Evolutionary conservation across 2,888 invertebrate genomes (phyloP).

Genomic region (Elysia crispata): DNA sequence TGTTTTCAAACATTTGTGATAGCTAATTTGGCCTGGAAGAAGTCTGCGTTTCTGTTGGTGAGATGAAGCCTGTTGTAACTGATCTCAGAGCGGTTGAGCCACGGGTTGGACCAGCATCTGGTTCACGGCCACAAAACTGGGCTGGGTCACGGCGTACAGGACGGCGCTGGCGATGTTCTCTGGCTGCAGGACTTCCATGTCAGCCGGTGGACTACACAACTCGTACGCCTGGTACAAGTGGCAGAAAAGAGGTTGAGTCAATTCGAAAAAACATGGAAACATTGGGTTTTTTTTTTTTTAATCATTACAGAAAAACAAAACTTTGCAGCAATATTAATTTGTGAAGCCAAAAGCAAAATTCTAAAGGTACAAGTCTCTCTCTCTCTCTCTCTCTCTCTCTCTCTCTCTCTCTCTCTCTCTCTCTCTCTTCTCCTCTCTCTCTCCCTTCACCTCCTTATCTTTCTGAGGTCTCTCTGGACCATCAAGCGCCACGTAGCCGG

Average conservation of each 20-base stretch:
- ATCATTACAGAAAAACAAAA: not conserved
- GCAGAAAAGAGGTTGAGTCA: not conserved
- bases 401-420: slow-evolving; percentile 1
- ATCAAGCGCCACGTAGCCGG: slow-evolving; percentile 77
- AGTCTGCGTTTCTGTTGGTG: too few relatives aligned
- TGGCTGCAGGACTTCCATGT: slow-evolving; percentile 69
- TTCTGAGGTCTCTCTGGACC: slow-evolving; percentile 63
- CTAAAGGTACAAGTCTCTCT: too few relatives aligned
- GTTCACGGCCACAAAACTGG: slow-evolving; percentile 75
- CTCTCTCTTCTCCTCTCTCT: not conserved
- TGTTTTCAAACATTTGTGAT: slow-evolving; percentile 5
- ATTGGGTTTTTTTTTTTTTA: not conserved
- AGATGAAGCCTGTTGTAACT: not conserved
- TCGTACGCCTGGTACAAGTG: not conserved
- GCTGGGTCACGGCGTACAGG: slow-evolving; percentile 75
- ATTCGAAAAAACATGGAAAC: not conserved
- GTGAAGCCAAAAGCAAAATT: too few relatives aligned
- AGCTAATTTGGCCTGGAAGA: not conserved
- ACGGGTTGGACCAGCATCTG: slow-evolving; percentile 77
- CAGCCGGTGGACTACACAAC: not conserved
- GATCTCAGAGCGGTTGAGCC: not conserved
- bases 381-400: too few relatives aligned
- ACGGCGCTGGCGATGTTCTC: slow-evolving; percentile 76
- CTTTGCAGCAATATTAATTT: too few relatives aligned
- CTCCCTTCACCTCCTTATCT: not conserved